Percentiles rank a stretch among this genome's conserved stretches.
Evolutionary conservation across 1,140 invertebrate species (phyloP).

Genomic region (Octopus sinensis): DNA sequence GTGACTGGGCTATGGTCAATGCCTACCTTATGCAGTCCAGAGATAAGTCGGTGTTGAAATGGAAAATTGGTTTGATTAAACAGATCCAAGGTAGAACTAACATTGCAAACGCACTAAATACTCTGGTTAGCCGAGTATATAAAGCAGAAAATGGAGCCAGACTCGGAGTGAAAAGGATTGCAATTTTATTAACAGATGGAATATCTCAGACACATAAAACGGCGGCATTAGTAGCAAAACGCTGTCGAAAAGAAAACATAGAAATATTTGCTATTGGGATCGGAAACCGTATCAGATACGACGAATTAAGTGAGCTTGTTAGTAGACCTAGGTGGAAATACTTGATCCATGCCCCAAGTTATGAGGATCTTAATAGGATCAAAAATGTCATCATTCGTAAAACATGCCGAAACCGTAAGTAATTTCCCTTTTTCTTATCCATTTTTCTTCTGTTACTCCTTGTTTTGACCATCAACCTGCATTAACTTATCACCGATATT

Average conservation of each 20-base stretch:
- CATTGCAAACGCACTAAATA: background rate
- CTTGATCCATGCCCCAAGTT: background rate
- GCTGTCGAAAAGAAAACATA: background rate
- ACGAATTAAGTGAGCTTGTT: background rate
- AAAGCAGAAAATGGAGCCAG: background rate
- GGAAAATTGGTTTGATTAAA: background rate
- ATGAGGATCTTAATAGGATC: background rate
- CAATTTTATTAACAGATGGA: background rate
- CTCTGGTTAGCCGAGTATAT: background rate
- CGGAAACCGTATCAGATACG: background rate
- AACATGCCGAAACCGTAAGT: background rate
- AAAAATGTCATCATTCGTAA: background rate
- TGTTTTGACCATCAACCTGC: background rate
- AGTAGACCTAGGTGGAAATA: background rate
- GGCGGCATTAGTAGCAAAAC: background rate
- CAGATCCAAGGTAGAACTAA: background rate
- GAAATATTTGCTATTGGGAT: background rate
- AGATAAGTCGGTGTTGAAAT: background rate
- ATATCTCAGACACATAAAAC: background rate
- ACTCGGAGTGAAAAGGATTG: background rate
- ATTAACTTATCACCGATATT: background rate
- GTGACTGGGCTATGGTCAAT: background rate
- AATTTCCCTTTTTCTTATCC: background rate
- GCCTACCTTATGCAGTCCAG: background rate
- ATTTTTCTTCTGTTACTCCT: background rate